Conservation (phyloP, 2,888 invertebrate genomes). For the Adineta ricciae region DNA sequence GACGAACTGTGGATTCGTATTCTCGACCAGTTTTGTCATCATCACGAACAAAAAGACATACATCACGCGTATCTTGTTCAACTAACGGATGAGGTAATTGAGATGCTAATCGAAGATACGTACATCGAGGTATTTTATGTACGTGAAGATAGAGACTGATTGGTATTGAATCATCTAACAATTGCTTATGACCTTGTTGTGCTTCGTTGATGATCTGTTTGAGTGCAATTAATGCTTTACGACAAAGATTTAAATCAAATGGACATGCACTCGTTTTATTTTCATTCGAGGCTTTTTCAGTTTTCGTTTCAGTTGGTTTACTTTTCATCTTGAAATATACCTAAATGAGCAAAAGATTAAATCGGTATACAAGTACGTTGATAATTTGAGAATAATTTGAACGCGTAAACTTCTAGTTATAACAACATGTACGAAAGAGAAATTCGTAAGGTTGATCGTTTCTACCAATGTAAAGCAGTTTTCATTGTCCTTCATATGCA, state of each 20-base stretch:
- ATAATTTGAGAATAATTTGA: neutral
- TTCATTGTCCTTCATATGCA: neutral
- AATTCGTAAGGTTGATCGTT: neutral
- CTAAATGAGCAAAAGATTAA: neutral
- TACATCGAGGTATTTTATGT: slow-evolving; percentile 21
- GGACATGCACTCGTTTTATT: neutral
- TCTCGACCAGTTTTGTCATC: slow-evolving; percentile 6
- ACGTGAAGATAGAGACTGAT: slow-evolving; percentile 15
- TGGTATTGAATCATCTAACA: neutral
- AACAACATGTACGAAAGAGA: neutral
- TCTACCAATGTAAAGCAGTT: neutral
- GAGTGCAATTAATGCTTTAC: neutral
- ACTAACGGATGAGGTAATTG: neutral
- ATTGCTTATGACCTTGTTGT: neutral
- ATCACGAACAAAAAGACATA: slow-evolving; percentile 18
- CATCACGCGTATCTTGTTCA: neutral
- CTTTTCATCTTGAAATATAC: neutral
- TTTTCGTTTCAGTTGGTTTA: neutral
- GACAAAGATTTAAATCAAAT: neutral
- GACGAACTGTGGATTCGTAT: neutral
- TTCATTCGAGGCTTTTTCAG: neutral
- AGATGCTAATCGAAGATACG: neutral
- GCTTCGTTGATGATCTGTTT: neutral
- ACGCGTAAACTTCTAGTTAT: neutral
- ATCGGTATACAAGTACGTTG: neutral